These are phyloP conservation scores for Pyrrhosoma nymphula DNA, from an alignment of 2,888 invertebrate genomes.

Conservation along the genomic window DNA sequence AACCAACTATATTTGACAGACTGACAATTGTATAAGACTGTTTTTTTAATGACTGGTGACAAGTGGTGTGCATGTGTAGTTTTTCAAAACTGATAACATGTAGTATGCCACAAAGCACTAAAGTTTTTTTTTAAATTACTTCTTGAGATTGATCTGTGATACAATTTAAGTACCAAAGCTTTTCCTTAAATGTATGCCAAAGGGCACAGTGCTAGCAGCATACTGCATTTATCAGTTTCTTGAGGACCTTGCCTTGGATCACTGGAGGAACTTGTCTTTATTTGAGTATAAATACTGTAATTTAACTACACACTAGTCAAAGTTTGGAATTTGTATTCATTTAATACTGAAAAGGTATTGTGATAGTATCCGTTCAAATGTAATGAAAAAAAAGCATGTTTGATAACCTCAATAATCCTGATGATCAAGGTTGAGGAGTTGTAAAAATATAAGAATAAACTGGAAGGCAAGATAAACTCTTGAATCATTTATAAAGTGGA, in stretches of 20 bases:
- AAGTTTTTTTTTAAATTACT: constrained; percentile 21
- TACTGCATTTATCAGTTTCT: constrained; percentile 64
- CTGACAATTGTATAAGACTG: constrained; percentile 64
- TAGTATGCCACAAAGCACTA: constrained; percentile 64
- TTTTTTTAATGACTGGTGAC: constrained; percentile 63
- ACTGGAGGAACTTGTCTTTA: neutral
- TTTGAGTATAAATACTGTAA: constrained; percentile 36
- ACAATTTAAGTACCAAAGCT: constrained; percentile 53
- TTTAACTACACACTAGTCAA: constrained; percentile 54
- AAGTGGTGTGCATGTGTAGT: constrained; percentile 57
- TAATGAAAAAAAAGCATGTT: constrained; percentile 32
- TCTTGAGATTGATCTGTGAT: constrained; percentile 66
- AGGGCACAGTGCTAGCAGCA: constrained; percentile 59
- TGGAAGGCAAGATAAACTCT: constrained; percentile 13
- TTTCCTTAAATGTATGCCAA: constrained; percentile 55
- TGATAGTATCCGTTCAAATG: constrained; percentile 39
- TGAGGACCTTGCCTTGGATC: constrained; percentile 53
- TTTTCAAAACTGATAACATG: constrained; percentile 61
- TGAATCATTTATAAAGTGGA: neutral
- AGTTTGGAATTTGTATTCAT: constrained; percentile 36
- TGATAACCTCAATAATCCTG: neutral
- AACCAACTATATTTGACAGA: constrained; percentile 59
- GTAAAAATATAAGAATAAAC: constrained; percentile 36
- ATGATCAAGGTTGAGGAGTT: constrained; percentile 48
- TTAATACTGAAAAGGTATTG: constrained; percentile 39